Evolutionary conservation across 2,888 invertebrate species (phyloP).

Genomic region (Scaptodrosophila latifasciaeformis): DNA sequence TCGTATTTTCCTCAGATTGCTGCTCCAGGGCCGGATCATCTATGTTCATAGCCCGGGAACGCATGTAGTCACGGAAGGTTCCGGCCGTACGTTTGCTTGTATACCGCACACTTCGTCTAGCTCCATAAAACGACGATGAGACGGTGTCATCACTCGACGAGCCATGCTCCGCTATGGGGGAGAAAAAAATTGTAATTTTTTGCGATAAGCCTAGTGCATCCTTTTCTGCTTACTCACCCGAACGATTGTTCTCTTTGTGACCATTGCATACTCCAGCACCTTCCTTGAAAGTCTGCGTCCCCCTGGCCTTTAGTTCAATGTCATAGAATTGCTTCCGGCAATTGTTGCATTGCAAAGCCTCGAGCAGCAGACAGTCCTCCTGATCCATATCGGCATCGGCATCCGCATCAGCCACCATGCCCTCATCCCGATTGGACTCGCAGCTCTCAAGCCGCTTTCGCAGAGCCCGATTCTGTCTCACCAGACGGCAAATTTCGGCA

Average conservation of each 20-base stretch:
- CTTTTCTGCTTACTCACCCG: slow-evolving; percentile 52
- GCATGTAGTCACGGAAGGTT: slow-evolving; percentile 74
- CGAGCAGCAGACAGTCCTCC: slow-evolving; percentile 66
- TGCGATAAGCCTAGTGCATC: background rate
- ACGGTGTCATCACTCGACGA: slow-evolving; percentile 75
- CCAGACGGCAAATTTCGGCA: slow-evolving; percentile 70
- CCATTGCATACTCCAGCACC: too few species aligned
- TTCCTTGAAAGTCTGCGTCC: slow-evolving; percentile 67
- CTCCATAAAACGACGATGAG: slow-evolving; percentile 74
- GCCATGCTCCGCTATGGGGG: slow-evolving; percentile 60
- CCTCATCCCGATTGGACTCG: slow-evolving; percentile 55
- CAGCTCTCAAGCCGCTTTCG: slow-evolving; percentile 56
- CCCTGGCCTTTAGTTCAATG: slow-evolving; percentile 68
- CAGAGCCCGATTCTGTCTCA: slow-evolving; percentile 68
- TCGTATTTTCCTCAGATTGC: slow-evolving; percentile 70
- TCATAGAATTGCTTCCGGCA: slow-evolving; percentile 74
- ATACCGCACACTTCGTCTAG: slow-evolving; percentile 74
- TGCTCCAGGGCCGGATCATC: slow-evolving; percentile 70
- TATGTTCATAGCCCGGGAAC: slow-evolving; percentile 72
- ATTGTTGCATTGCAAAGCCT: slow-evolving; percentile 73
- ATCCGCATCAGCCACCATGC: slow-evolving; percentile 50
- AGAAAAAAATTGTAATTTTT: background rate
- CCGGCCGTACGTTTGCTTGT: slow-evolving; percentile 75
- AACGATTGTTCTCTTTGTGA: slow-evolving; percentile 54
- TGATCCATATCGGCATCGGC: slow-evolving; percentile 38